Evolutionary conservation across 2,888 invertebrate species (phyloP), one percentile per base, ranked within the genome.

Genomic region (Tetropium fuscum): DNA sequence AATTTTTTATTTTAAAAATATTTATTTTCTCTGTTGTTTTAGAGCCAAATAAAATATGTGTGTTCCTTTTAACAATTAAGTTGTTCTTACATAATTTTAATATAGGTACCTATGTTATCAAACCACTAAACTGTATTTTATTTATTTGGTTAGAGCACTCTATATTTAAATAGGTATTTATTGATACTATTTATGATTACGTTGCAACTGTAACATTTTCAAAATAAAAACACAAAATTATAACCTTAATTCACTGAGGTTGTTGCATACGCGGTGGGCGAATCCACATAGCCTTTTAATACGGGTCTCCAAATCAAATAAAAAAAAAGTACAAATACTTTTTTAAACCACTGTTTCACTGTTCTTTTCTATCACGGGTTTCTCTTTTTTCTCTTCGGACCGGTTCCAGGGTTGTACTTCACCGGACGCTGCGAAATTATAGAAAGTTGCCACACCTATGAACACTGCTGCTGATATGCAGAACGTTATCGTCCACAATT

Each of bases 401-500:
- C 60, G 55, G 53, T 77, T 76, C 93, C 93, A 93, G 0, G 83
- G 74, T 75, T 93, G 93, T 0, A 85, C 83, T 61, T 87, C 84
- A 3, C 88, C 88, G 41, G 87, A 87, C 15, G 89, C 88, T 73
- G 91, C 92, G n/a, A 89, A 74, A 3, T 90, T 73, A 76, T 90
- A 94, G 71, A 90, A 84, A 5, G 89, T 79, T 74, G 90, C 90
- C 18, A 90, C 87, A 32, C 88, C 76, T 59, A 91, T 84, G 74
- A 92, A 93, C 34, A 92, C 83, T 10, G 83, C 87, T 1, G 90
- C 87, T 0, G 93, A 87, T 25, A 91, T 84, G 74, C 90, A 88
- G 81, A 94, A 94, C 19, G 93, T 88, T 57, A 86, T 85, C 25
- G 88, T 85, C 94, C 94, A 94, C 75, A 91, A 87, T 8, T 76